Conservation (phyloP, 2,888 invertebrate genomes). For the Anodontia alba region DNA sequence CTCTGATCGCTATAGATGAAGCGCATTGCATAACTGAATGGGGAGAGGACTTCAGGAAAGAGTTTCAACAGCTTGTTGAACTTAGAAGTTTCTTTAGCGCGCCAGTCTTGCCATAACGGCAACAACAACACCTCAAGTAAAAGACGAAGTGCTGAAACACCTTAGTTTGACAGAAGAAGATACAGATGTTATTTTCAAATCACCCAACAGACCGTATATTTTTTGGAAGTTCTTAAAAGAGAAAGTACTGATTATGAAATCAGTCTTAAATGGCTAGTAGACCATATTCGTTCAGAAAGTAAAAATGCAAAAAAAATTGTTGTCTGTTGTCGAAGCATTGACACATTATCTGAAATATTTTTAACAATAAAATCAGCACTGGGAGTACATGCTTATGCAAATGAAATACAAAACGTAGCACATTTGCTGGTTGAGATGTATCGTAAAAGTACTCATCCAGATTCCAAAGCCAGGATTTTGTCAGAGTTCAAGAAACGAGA, state of each 20-base stretch:
- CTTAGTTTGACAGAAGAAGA: constrained; percentile 28
- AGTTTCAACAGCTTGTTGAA: constrained; percentile 30
- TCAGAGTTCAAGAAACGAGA: constrained; percentile 16
- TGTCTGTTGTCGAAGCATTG: constrained; percentile 33
- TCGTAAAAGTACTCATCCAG: constrained; percentile 38
- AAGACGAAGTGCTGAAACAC: constrained; percentile 39
- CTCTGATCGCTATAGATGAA: constrained; percentile 35
- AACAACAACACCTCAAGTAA: constrained; percentile 37
- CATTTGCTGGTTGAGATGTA: constrained; percentile 49
- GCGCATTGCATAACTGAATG: constrained; percentile 25
- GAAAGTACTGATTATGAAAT: background rate
- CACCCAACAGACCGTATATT: constrained; percentile 35
- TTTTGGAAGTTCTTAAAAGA: constrained; percentile 31
- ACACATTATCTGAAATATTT: constrained; percentile 37
- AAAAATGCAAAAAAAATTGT: background rate
- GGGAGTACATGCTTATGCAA: constrained; percentile 22
- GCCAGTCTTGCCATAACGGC: constrained; percentile 48
- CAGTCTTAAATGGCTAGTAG: background rate
- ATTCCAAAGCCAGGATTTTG: constrained; percentile 36
- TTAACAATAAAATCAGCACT: constrained; percentile 21
- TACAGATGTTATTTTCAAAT: constrained; percentile 32
- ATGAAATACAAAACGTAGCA: constrained; percentile 14
- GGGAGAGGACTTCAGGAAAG: constrained; percentile 42
- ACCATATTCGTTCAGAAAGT: background rate
- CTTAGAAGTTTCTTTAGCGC: constrained; percentile 38